These are phyloP conservation scores for Cydia pomonella DNA, from an alignment of 1,140 invertebrate species.

Conservation along the genomic window DNA sequence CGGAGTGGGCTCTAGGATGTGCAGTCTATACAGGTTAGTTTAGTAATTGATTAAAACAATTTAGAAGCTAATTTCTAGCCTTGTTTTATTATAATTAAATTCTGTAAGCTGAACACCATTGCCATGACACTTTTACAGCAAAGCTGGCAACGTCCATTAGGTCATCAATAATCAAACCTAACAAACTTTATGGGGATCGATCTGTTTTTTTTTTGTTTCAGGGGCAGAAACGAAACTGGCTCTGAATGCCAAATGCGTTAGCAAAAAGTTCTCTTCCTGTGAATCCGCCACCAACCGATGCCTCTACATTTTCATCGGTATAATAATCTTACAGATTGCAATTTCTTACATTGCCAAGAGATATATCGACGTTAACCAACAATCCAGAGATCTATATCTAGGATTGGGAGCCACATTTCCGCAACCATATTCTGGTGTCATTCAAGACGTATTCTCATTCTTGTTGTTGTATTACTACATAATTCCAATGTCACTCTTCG, in stretches of 20 bases:
- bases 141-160: too few relatives aligned
- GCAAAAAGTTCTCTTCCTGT: conserved; percentile 90
- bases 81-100: not conserved
- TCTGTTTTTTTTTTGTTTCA: too few relatives aligned
- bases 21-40: conserved; percentile 88
- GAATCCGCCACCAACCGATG: conserved; percentile 90
- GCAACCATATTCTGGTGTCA: conserved; percentile 80
- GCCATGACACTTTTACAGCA: too few relatives aligned
- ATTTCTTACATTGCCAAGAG: conserved; percentile 79
- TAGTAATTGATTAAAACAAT: not conserved
- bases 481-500: conserved; percentile 99
- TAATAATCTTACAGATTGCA: conserved; percentile 84
- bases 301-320: conserved; percentile 84
- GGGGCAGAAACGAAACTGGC: conserved; percentile 92
- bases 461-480: conserved; percentile 99
- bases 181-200: too few relatives aligned
- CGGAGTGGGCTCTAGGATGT: conserved; percentile 88
- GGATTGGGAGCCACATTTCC: conserved; percentile 55
- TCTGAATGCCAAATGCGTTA: conserved; percentile 88
- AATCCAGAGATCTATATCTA: conserved; percentile 72
- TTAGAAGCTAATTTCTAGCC: conserved; percentile 1
- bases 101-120: too few relatives aligned
- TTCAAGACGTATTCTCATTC: conserved; percentile 97
- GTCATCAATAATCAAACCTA: too few relatives aligned
- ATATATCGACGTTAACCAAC: conserved; percentile 83